Base-by-base conservation (phyloP, 1,140 invertebrate species). In the Antheraea mylitta region DNA sequence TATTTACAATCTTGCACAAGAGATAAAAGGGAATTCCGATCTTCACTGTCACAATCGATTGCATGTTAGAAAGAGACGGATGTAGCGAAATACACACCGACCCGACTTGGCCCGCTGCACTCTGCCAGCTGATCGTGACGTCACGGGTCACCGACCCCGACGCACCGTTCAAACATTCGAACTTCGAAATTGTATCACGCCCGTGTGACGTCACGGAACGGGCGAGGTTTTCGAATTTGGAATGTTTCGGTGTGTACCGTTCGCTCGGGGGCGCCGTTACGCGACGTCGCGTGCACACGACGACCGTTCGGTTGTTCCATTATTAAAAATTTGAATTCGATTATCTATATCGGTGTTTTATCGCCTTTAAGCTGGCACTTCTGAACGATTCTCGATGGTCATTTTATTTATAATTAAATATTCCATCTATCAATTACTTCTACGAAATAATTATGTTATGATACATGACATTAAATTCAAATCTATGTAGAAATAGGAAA, bases 91-190 rank as follows among this genome's bases (percentile, higher is more conserved):
- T 65, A 65, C 64, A 66, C 53, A 66, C 53, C 59, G 63, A 11
- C 58, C 64, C 18, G 42, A 67, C 64, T 70, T 53, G 69, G 62
- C 63, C 74, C 70, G 68, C 59, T 72, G 68, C 69, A 72, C 68
- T 68, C 70, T n/a, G 69, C 77, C 85, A 89, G 87, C 87, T 89
- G 87, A 82, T 87, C 69, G 77, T 87, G 85, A 89, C 85, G 87
- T 87, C 84, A 84, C 73, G 70, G 87, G 84, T 79, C 83, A 75
- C 37, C 78, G 82, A 86, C 84, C 85, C 71, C 74, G 69, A 67
- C 66, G 70, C 73, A 78, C 72, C 73, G 78, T 78, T 76, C 74
- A 73, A 71, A 70, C 60, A 66, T 72, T 69, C 68, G 53, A 67
- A 63, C 74, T 70, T 75, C 70, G 70, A 69, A 77, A 77, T 77